These are phyloP conservation scores for Pitta sordida DNA, from an alignment of 2,113 vertebrate genomes.

Conservation along the genomic window DNA sequence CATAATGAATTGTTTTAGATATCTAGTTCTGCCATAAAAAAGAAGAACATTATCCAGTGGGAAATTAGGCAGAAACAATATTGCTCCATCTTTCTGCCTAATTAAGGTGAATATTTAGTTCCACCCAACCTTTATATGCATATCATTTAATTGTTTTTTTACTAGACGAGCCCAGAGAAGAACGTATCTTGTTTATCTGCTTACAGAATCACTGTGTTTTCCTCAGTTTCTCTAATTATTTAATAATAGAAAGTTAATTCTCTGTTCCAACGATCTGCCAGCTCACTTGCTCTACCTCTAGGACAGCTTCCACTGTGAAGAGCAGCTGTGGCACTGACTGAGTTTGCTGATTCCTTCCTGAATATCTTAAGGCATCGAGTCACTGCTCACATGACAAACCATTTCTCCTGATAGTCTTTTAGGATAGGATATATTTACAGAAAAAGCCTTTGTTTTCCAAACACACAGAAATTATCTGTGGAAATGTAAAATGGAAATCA, in stretches of 20 bases:
- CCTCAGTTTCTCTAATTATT: background rate
- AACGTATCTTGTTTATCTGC: background rate
- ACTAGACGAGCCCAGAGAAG: background rate
- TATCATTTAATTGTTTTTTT: background rate
- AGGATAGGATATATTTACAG: background rate
- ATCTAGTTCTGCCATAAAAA: slow-evolving; percentile 13
- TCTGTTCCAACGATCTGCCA: background rate
- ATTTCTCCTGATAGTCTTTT: background rate
- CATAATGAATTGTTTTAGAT: slow-evolving; percentile 13
- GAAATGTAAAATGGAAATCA: background rate
- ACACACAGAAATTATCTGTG: background rate
- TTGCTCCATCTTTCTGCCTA: slow-evolving; percentile 13
- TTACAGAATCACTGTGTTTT: background rate
- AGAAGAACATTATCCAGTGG: background rate
- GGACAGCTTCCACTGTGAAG: background rate
- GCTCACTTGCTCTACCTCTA: background rate
- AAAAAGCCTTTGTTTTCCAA: background rate
- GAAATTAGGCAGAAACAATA: slow-evolving; percentile 20
- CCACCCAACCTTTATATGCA: background rate
- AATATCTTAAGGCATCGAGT: background rate
- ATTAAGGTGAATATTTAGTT: slow-evolving; percentile 24
- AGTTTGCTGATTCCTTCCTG: background rate
- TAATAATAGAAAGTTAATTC: background rate
- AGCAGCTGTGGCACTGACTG: background rate
- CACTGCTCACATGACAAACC: background rate